phyloP scores from a whole-genome alignment of 1,140 invertebrate species.

The Telenomus remus region DNA sequence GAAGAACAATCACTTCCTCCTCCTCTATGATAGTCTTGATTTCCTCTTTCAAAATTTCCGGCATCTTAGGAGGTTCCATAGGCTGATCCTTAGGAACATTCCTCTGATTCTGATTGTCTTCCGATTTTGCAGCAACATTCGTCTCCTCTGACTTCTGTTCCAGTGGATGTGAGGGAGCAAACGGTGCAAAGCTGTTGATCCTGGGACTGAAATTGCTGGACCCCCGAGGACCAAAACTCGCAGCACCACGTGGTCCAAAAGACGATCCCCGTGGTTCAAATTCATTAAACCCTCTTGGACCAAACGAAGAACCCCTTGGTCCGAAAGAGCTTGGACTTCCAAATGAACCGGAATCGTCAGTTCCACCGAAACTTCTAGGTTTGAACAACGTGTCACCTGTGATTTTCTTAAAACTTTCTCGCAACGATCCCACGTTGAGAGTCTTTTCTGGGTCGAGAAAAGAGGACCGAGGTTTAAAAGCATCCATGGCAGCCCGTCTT shows the following conservation, averaged over 20 bases:
- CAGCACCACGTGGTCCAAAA: slow-evolving; percentile 20
- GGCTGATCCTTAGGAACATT: slow-evolving; percentile 10
- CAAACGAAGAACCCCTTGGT: slow-evolving; percentile 1
- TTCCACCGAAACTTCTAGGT: background rate
- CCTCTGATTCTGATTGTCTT: background rate
- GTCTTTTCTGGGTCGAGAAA: slow-evolving; percentile 64
- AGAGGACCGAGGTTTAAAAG: slow-evolving; percentile 67
- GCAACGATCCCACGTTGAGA: slow-evolving; percentile 63
- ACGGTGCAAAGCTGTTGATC: slow-evolving; percentile 19
- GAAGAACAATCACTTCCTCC: slow-evolving; percentile 10
- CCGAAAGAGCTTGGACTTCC: slow-evolving; percentile 22
- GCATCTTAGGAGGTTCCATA: slow-evolving; percentile 29
- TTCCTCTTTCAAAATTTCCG: slow-evolving; percentile 16
- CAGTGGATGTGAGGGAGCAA: background rate
- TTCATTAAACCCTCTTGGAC: slow-evolving; percentile 25
- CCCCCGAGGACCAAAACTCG: slow-evolving; percentile 46
- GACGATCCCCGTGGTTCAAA: slow-evolving; percentile 18
- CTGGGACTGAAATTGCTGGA: slow-evolving; percentile 25
- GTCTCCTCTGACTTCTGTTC: background rate
- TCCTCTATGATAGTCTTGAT: slow-evolving; percentile 4
- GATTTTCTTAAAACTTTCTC: slow-evolving; percentile 72
- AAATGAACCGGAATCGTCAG: slow-evolving; percentile 12
- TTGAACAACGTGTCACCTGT: slow-evolving; percentile 67
- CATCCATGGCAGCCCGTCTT: slow-evolving; percentile 66
- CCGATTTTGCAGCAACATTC: background rate